phyloP scores from a whole-genome alignment of 92 coral and sea anemone species.

The Parazoanthus atlanticus region DNA sequence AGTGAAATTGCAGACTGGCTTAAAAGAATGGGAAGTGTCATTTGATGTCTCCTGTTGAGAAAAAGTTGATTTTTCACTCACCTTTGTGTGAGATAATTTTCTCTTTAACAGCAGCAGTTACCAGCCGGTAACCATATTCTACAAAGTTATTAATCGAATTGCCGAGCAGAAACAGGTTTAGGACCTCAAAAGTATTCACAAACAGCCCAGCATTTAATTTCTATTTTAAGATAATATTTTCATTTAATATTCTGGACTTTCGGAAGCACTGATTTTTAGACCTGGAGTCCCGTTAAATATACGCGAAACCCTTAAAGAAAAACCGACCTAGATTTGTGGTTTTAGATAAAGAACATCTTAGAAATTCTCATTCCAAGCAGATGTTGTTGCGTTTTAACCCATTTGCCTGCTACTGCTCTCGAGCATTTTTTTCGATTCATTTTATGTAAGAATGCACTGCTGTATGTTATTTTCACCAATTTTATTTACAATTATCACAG shows the following conservation, averaged over 20 bases:
- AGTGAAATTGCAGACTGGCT: background rate
- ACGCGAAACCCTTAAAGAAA: background rate
- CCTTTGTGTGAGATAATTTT: slow-evolving; percentile 2
- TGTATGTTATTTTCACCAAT: too few species aligned
- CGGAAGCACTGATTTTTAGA: background rate
- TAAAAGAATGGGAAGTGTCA: background rate
- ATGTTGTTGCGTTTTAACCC: background rate
- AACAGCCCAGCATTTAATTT: slow-evolving; percentile 3
- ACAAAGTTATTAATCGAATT: background rate
- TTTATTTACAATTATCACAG: too few species aligned
- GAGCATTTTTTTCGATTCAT: background rate
- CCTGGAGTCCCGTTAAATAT: background rate
- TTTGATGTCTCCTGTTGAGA: background rate
- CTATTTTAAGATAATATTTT: slow-evolving; percentile 18
- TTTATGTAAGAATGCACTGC: too few species aligned
- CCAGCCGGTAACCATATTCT: background rate
- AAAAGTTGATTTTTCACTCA: background rate
- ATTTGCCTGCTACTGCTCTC: background rate
- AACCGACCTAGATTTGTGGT: slow-evolving; percentile 16
- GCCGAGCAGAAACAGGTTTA: background rate
- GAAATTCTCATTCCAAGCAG: background rate
- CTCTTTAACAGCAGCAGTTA: background rate
- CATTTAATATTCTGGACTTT: slow-evolving; percentile 15
- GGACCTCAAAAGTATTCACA: slow-evolving; percentile 6
- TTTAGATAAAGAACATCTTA: background rate